Percentiles rank a stretch among this genome's conserved stretches.
These are phyloP conservation scores for Paracyclopina nana DNA, from an alignment of 1,140 invertebrate species.

Conservation along the genomic window DNA sequence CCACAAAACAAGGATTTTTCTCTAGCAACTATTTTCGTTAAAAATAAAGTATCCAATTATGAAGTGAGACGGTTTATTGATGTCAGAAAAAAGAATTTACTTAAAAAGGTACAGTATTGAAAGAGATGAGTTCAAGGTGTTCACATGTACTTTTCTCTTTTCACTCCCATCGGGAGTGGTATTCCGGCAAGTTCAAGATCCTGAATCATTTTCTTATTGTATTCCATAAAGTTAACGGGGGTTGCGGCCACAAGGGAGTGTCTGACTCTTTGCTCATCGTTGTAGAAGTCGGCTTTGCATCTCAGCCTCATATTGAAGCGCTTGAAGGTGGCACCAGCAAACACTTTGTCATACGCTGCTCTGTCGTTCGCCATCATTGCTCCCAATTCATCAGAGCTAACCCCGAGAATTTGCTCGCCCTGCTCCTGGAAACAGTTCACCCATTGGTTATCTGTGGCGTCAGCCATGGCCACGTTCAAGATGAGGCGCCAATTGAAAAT, in stretches of 20 bases:
- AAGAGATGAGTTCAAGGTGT: background rate
- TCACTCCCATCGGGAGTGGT: background rate
- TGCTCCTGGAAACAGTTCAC: conserved; percentile 70
- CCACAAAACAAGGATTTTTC: too few relatives aligned
- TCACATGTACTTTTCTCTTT: background rate
- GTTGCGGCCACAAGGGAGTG: conserved; percentile 41
- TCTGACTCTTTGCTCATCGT: conserved; percentile 65
- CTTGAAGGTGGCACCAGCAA: conserved; percentile 53
- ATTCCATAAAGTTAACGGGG: conserved; percentile 51
- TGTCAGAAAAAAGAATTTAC: too few relatives aligned
- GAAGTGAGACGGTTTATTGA: too few relatives aligned
- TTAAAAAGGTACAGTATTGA: conserved; percentile 1
- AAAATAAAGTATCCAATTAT: too few relatives aligned
- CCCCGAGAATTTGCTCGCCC: conserved; percentile 55
- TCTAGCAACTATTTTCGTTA: too few relatives aligned
- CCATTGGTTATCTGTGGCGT: conserved; percentile 60
- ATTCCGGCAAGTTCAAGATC: conserved; percentile 23
- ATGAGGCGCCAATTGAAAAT: conserved; percentile 72
- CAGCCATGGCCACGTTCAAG: conserved; percentile 53
- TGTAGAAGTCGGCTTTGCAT: conserved; percentile 71
- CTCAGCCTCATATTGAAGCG: conserved; percentile 57
- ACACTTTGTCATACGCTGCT: conserved; percentile 34
- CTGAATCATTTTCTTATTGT: conserved; percentile 43
- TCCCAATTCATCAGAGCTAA: conserved; percentile 51
- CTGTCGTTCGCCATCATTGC: conserved; percentile 24